Percentiles rank a stretch among this genome's conserved stretches.
Evolutionary conservation across 2,113 vertebrate genomes (phyloP).

Genomic region (Synodontis membranacea): DNA sequence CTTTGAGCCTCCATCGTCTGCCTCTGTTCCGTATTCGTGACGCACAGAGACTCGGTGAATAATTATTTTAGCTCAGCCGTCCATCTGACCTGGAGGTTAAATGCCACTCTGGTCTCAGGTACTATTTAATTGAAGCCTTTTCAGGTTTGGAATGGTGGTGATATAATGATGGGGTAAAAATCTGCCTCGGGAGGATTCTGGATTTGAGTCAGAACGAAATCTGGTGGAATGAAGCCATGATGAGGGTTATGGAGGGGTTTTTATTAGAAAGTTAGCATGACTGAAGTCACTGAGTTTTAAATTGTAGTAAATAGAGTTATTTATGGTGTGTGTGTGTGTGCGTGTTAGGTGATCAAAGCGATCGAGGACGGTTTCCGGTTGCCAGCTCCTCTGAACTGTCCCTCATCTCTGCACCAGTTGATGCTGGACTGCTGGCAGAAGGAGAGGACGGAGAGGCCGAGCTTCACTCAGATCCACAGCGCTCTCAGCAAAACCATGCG

Average conservation of each 20-base stretch:
- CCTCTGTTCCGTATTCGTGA: background rate
- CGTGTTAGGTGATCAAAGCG: slow-evolving; percentile 86
- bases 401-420: slow-evolving; percentile 82
- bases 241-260: background rate
- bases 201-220: background rate
- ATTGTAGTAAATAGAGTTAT: too few species aligned
- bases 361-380: slow-evolving; percentile 95
- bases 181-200: background rate
- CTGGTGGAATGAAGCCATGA: background rate
- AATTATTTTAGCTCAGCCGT: slow-evolving; percentile 22
- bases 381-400: slow-evolving; percentile 87
- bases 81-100: background rate
- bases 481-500: slow-evolving; percentile 87
- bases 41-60: background rate
- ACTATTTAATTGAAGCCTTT: background rate
- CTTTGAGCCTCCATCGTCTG: background rate
- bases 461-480: slow-evolving; percentile 88
- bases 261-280: background rate
- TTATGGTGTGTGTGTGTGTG: background rate
- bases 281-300: too few species aligned
- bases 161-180: background rate
- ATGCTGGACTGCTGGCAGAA: slow-evolving; percentile 98
- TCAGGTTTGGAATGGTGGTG: background rate
- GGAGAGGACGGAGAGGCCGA: slow-evolving; percentile 86
- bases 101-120: background rate